Evolutionary conservation across 1,140 invertebrate species (phyloP).

Genomic region (Drosophila rufa): DNA sequence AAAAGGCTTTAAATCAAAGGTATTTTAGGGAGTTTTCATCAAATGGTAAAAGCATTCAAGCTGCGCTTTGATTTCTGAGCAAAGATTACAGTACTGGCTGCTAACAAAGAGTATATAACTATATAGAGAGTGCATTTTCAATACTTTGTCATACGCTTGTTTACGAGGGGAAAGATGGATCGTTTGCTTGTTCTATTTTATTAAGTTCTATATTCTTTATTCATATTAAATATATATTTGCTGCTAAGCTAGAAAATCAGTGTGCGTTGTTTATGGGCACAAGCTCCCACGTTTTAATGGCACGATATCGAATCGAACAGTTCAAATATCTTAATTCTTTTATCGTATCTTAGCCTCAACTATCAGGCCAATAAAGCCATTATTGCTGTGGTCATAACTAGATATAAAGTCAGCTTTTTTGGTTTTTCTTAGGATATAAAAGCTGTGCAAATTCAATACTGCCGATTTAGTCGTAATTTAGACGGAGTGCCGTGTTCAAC

Average conservation of each 20-base stretch:
- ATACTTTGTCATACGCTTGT: too few species aligned
- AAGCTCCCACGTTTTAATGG: constrained; percentile 1
- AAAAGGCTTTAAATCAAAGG: not conserved
- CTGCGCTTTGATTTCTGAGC: not conserved
- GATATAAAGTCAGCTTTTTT: not conserved
- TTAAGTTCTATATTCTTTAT: too few species aligned
- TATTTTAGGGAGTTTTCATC: not conserved
- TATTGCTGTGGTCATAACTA: not conserved
- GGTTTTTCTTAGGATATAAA: constrained; percentile 5
- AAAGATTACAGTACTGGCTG: not conserved
- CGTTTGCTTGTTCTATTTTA: too few species aligned
- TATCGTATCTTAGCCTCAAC: not conserved
- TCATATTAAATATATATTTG: too few species aligned
- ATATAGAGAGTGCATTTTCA: too few species aligned
- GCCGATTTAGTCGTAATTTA: not conserved
- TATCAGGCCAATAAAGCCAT: not conserved
- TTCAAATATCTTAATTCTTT: constrained; percentile 1
- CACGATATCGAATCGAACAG: not conserved
- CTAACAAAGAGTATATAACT: too few species aligned
- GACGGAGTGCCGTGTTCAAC: too few species aligned
- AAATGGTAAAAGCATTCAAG: not conserved
- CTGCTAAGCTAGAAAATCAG: not conserved
- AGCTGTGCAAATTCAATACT: not conserved
- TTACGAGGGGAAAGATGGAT: too few species aligned
- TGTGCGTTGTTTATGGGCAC: not conserved